A percentile compares a stretch with the other conserved stretches of the same genome.
Conservation (phyloP, 1,140 invertebrate species). For the Drosophila orosa region DNA sequence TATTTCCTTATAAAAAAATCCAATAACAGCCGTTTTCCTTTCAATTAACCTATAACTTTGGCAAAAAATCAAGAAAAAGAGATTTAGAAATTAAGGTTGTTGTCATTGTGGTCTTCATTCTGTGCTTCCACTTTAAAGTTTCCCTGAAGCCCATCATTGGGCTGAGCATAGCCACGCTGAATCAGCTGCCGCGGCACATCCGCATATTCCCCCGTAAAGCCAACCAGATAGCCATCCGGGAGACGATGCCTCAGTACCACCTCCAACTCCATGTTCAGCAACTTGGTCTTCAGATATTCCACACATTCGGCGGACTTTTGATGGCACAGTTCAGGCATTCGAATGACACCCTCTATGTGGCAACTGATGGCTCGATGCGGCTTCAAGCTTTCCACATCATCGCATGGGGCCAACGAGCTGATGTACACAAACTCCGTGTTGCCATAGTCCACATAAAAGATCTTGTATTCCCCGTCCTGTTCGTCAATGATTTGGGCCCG, state of each 20-base stretch:
- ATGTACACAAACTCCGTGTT: slow-evolving; percentile 62
- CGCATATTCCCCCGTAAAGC: slow-evolving; percentile 15
- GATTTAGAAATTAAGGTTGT: background rate
- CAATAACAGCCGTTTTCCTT: background rate
- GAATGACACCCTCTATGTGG: slow-evolving; percentile 43
- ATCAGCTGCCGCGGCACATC: slow-evolving; percentile 32
- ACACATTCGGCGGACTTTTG: slow-evolving; percentile 31
- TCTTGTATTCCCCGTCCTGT: slow-evolving; percentile 51
- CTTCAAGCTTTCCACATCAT: slow-evolving; percentile 35
- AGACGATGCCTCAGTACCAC: slow-evolving; percentile 34
- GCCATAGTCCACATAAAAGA: slow-evolving; percentile 81
- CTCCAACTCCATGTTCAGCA: slow-evolving; percentile 51
- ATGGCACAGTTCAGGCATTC: background rate
- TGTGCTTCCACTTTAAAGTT: background rate
- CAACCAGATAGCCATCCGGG: slow-evolving; percentile 46
- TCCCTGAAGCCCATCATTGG: background rate
- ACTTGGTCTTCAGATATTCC: slow-evolving; percentile 49
- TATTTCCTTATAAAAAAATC: background rate
- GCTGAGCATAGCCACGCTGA: slow-evolving; percentile 34
- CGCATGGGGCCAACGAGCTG: slow-evolving; percentile 43
- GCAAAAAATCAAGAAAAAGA: background rate
- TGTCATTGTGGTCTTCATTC: too few species aligned
- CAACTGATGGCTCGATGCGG: slow-evolving; percentile 61
- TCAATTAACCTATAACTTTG: background rate
- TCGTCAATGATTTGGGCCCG: slow-evolving; percentile 72